phyloP scores from a whole-genome alignment of 1,140 invertebrate genomes.

The Pissodes strobi region DNA sequence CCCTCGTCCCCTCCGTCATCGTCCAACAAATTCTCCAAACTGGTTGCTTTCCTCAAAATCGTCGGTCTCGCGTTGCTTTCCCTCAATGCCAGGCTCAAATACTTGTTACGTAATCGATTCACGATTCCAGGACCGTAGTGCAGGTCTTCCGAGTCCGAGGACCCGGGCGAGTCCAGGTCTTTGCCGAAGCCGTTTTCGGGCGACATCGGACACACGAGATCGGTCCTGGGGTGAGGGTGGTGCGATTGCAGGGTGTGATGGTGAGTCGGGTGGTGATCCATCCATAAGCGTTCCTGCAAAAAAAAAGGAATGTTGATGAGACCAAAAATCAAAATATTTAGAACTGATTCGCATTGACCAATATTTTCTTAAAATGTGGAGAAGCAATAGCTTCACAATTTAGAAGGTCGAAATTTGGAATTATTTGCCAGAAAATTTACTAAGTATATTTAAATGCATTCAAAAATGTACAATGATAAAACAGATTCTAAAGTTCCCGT shows the following conservation, averaged over 20 bases:
- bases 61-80: constrained; percentile 67
- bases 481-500: no score
- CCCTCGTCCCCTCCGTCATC: constrained; percentile 61
- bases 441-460: no score
- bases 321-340: no score
- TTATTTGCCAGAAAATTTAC: no score
- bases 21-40: constrained; percentile 82
- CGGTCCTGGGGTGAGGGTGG: no score
- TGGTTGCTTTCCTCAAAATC: constrained; percentile 74
- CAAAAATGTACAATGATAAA: no score
- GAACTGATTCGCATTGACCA: no score
- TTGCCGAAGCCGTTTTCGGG: constrained; percentile 30
- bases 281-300: constrained; percentile 48
- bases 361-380: no score
- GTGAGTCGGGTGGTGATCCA: constrained; percentile 31
- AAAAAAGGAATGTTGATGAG: no score
- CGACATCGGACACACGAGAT: constrained; percentile 1
- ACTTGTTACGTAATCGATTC: constrained; percentile 80
- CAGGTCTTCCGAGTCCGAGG: constrained; percentile 73
- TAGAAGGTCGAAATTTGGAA: no score
- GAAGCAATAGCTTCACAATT: no score
- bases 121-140: constrained; percentile 92
- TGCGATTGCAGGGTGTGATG: constrained; percentile 6
- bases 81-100: constrained; percentile 77
- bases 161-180: constrained; percentile 33